These are phyloP conservation scores for Oscarella lobularis DNA, from an alignment of 37 sponge, comb jelly and placozoan species.

Conservation along the genomic window DNA sequence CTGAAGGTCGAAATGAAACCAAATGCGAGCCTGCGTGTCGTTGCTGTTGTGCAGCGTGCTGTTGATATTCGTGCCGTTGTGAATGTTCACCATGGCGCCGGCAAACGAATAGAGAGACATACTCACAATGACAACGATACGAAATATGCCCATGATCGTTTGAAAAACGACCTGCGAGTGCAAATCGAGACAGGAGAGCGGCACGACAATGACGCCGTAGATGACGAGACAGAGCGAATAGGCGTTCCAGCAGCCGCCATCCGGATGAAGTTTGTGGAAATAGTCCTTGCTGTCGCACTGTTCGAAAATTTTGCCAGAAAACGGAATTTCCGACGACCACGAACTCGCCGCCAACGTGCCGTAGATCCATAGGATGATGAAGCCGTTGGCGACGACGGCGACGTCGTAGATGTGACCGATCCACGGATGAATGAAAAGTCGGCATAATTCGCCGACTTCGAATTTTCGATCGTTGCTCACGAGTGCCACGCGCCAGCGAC, in stretches of 20 bases:
- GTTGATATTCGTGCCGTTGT: not conserved
- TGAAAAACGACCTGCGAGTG: constrained; percentile 75
- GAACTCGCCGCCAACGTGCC: constrained; percentile 73
- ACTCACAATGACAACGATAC: constrained; percentile 43
- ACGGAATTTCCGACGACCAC: constrained; percentile 75
- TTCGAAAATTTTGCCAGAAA: constrained; percentile 18
- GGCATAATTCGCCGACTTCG: constrained; percentile 56
- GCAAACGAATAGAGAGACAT: constrained; percentile 51
- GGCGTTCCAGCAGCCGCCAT: constrained; percentile 24
- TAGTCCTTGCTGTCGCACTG: constrained; percentile 49
- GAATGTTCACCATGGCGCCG: not conserved
- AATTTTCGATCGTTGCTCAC: constrained; percentile 33
- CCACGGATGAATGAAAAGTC: constrained; percentile 38
- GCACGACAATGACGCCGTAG: constrained; percentile 47
- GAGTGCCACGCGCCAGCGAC: no score
- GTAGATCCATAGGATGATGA: constrained; percentile 43
- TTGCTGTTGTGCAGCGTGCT: not conserved
- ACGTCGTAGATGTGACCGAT: constrained; percentile 40
- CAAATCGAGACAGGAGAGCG: constrained; percentile 47
- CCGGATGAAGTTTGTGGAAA: constrained; percentile 24
- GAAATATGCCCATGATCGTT: constrained; percentile 45
- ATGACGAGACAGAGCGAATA: constrained; percentile 64
- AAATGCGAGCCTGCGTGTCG: not conserved
- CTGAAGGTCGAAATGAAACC: constrained; percentile 28
- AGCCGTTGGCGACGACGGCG: constrained; percentile 44